A percentile compares a stretch with the other conserved stretches of the same genome.
Conservation (phyloP, 1,140 invertebrate genomes). For the Pseudomyrmex gracilis region DNA sequence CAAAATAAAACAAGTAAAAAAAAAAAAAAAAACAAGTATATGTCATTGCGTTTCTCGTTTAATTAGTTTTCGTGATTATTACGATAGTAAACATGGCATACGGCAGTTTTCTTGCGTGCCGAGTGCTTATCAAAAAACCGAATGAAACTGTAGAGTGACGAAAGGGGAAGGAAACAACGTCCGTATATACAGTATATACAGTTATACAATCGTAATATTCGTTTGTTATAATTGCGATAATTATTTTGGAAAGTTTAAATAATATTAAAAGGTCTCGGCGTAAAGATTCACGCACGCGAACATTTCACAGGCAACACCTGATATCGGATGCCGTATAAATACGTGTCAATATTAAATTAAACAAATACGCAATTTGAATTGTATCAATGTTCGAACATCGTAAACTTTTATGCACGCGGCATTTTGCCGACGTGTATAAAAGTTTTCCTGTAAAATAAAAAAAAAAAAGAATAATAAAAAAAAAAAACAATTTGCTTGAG, state of each 20-base stretch:
- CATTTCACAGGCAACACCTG: neutral
- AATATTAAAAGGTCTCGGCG: neutral
- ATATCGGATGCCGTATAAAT: neutral
- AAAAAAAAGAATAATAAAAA: neutral
- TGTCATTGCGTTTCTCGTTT: slow-evolving; percentile 10
- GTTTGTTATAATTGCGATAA: slow-evolving; percentile 58
- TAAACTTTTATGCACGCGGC: neutral
- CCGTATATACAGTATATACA: slow-evolving; percentile 63
- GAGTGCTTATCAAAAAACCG: slow-evolving; percentile 64
- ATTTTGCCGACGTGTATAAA: neutral
- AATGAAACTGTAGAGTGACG: slow-evolving; percentile 26
- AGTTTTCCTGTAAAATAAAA: neutral
- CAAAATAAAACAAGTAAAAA: slow-evolving; percentile 18
- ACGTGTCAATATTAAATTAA: neutral
- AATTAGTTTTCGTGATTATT: slow-evolving; percentile 61
- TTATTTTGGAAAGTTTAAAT: slow-evolving; percentile 64
- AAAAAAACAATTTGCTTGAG: neutral
- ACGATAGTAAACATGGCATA: slow-evolving; percentile 63
- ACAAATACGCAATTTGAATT: neutral
- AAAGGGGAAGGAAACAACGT: neutral
- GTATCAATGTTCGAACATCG: neutral
- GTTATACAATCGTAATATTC: slow-evolving; percentile 32
- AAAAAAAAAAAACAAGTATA: neutral
- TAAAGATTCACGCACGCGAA: slow-evolving; percentile 27
- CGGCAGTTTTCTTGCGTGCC: slow-evolving; percentile 63